A percentile compares a stretch with the other conserved stretches of the same genome.
phyloP scores from a whole-genome alignment of 2,888 invertebrate species.

The Drosophila limbata region DNA sequence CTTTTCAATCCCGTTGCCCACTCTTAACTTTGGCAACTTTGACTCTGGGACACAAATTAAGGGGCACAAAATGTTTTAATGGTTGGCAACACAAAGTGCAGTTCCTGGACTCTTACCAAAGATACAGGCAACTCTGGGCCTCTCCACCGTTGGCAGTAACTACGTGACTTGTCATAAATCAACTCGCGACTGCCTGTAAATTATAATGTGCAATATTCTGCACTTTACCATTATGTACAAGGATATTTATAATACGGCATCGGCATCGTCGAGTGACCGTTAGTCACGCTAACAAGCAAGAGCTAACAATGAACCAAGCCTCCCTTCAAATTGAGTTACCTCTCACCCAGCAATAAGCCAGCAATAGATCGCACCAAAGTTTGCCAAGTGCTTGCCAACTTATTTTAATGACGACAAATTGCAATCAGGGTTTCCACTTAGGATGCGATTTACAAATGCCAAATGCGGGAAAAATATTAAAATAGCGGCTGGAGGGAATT shows the following conservation, averaged over 20 bases:
- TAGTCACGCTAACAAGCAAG: conserved; percentile 44
- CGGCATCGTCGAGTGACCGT: conserved; percentile 6
- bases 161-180: conserved; percentile 79
- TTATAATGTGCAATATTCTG: conserved; percentile 60
- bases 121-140: background rate
- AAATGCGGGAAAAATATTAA: too few relatives aligned
- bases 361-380: conserved; percentile 58
- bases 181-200: conserved; percentile 59
- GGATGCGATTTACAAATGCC: too few relatives aligned
- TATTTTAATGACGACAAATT: conserved; percentile 72
- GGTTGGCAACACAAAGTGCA: conserved; percentile 19
- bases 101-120: conserved; percentile 1
- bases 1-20: background rate
- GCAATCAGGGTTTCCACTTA: too few relatives aligned
- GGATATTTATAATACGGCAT: conserved; percentile 23
- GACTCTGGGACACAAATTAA: conserved; percentile 31
- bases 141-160: conserved; percentile 19
- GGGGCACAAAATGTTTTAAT: conserved; percentile 37
- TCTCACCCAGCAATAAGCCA: conserved; percentile 52
- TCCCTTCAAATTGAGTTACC: conserved; percentile 18
- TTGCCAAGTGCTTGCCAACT: conserved; percentile 44
- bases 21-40: conserved; percentile 3
- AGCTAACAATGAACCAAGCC: conserved; percentile 15
- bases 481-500: too few relatives aligned
- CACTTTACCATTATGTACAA: conserved; percentile 47